Evolutionary conservation across 1,140 invertebrate species (phyloP), one percentile per base, ranked within the genome.

Genomic region (Panonychus citri): DNA sequence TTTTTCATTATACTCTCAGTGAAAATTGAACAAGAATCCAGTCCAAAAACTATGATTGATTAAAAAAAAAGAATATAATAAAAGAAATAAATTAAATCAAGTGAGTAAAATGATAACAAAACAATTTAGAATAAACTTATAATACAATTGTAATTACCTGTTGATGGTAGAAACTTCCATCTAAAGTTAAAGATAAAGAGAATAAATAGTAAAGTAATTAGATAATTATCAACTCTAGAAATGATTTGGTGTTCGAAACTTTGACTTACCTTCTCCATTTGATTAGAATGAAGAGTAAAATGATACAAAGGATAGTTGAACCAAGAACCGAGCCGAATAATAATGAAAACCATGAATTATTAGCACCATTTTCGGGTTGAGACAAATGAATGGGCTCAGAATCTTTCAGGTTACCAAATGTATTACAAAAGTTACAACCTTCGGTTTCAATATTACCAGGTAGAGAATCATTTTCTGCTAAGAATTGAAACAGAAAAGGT

Each of bases 211-310:
- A 12, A 34, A 7, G 12, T 34, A 34, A 7, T 34, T n/a, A 34
- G 24, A 28, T 53, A 8, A 42, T 17, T 17, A 27, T 19, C 17
- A 1, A 24, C 24, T 8, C 40, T 42, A 3, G n/a, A n/a, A n/a
- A 13, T 17, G 3, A 43, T 26, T 56, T 30, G 40, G 37, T 19
- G 5, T n/a, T 24, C 30, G 24, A 46, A 46, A n/a, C n/a, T n/a
- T n/a, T n/a, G n/a, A 46, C 43, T 46, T 57, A 56, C 58, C 53
- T 59, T 53, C 52, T 59, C 24, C 26, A 59, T 51, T 53, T 59
- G 19, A 59, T 34, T 10, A 59, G 39, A 15, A 54, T 7, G 17
- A 46, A 19, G 3, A 59, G 13, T 3, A 59, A 24, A 51, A 58
- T 17, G 43, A 53, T 13, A 5, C 28, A 17, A 7, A 55, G 21